phyloP scores from a whole-genome alignment of 2,113 vertebrate genomes.

The Falcunculus frontatus region DNA sequence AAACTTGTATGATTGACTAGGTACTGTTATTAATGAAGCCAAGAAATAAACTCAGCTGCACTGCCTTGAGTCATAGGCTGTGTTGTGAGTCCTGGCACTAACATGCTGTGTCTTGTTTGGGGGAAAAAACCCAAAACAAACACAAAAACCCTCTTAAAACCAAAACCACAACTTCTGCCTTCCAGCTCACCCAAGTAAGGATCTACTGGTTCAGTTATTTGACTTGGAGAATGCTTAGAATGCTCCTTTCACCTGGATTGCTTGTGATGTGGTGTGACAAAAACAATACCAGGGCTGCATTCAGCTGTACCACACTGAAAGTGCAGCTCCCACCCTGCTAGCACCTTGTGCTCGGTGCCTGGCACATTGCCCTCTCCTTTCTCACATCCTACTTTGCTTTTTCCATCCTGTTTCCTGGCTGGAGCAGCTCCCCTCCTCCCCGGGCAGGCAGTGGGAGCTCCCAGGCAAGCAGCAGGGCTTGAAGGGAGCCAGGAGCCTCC shows the following conservation, averaged over 20 bases:
- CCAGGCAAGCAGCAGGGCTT: not conserved
- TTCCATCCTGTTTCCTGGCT: not conserved
- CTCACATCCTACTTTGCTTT: not conserved
- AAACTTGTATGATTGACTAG: fast-evolving
- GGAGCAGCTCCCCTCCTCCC: not conserved
- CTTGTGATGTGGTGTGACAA: not conserved
- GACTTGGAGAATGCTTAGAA: not conserved
- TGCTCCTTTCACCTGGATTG: not conserved
- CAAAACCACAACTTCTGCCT: not conserved
- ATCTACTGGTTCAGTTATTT: not conserved
- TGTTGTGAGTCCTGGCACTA: not conserved
- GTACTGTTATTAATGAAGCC: not conserved
- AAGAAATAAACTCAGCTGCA: not conserved
- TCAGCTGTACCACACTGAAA: not conserved
- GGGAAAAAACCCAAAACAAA: not conserved
- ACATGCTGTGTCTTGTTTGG: not conserved
- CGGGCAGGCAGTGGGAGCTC: fast-evolving
- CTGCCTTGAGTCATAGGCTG: not conserved
- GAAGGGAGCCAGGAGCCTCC: not conserved
- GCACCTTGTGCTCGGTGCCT: fast-evolving
- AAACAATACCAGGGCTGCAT: not conserved
- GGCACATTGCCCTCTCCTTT: not conserved
- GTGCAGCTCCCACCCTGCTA: not conserved
- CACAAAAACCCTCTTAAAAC: not conserved
- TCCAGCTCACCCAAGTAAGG: no score